Evolutionary conservation across 37 sponge, comb jelly and placozoan genomes (phyloP), one percentile per base, ranked within the genome.

Genomic region (Hormiphora californensis): DNA sequence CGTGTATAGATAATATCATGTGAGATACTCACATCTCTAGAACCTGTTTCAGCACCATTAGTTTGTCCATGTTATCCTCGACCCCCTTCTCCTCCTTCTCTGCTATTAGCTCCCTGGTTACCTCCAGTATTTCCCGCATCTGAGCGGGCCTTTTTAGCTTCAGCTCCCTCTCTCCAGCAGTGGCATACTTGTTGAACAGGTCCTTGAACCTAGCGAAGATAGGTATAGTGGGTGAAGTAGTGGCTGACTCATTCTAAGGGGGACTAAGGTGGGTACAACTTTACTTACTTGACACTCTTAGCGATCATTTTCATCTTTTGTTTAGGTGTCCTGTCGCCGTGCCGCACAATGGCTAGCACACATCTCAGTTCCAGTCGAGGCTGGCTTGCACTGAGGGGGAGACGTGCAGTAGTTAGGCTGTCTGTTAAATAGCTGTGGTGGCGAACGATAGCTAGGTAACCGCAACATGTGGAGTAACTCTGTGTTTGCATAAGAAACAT

Each of bases 271-370:
- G 9, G 9, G 15, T 49, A 15, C n/a, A 30, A 30, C n/a, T 23
- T 40, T 40, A 44, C 88, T 39, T 22, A 90, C 88, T 73, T 87
- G 12, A 51, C 62, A 35, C 94, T 90, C 11, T 67, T 91, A n/a
- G 91, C 92, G 9, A 92, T 85, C 92, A 96, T 92, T 85, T 96
- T 96, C 90, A 92, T 91, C 89, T 96, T 96, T 86, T 96, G 96
- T 46, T 96, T 96, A 31, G 96, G 96, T 40, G 92, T 96, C 4
- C 94, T 63, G 63, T 96, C 96, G 28, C 92, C 96, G 67, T 95
- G 96, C 11, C 96, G 87, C 63, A 95, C 92, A 8, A 96, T 90
- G 9, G 89, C 96, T 21, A 93, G 63, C 46, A 96, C 92, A 91
- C 96, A 93, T 0, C 94, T 86, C 57, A 96, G 89, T 86, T 96